Conservation (phyloP, 2,113 vertebrate genomes). For the Pedetes capensis region DNA sequence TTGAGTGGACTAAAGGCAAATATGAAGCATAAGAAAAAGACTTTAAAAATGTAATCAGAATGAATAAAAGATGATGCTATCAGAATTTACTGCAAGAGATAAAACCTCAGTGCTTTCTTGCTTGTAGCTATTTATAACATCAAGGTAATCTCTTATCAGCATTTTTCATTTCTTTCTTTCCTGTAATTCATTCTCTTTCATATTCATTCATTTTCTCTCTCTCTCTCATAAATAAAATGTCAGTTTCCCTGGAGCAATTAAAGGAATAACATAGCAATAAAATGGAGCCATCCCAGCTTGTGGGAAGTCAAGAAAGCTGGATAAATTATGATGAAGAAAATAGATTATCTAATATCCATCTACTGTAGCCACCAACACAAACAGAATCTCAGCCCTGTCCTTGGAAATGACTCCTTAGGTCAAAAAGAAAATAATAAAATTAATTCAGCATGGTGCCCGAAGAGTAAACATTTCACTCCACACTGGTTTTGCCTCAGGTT, state of each 20-base stretch:
- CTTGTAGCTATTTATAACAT: background rate
- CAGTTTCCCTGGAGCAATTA: background rate
- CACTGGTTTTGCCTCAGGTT: conserved; percentile 45
- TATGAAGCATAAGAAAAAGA: background rate
- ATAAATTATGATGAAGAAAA: background rate
- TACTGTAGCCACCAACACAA: background rate
- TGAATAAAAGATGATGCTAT: background rate
- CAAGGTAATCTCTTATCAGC: background rate
- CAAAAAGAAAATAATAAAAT: conserved; percentile 41
- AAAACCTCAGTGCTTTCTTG: background rate
- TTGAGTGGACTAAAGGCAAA: background rate
- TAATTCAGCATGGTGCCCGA: background rate
- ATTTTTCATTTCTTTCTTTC: background rate
- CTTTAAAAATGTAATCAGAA: background rate
- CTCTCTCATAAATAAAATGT: background rate
- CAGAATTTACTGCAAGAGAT: background rate
- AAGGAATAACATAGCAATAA: background rate
- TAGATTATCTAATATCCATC: background rate
- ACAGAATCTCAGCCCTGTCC: background rate
- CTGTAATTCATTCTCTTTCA: background rate
- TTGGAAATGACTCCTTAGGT: conserved; percentile 19
- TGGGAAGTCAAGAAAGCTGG: background rate
- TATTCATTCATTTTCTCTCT: background rate
- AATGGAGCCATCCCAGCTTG: background rate
- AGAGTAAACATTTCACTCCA: conserved; percentile 23